Evolutionary conservation across 2,888 invertebrate species (phyloP).

Genomic region (Leucozona laternaria): DNA sequence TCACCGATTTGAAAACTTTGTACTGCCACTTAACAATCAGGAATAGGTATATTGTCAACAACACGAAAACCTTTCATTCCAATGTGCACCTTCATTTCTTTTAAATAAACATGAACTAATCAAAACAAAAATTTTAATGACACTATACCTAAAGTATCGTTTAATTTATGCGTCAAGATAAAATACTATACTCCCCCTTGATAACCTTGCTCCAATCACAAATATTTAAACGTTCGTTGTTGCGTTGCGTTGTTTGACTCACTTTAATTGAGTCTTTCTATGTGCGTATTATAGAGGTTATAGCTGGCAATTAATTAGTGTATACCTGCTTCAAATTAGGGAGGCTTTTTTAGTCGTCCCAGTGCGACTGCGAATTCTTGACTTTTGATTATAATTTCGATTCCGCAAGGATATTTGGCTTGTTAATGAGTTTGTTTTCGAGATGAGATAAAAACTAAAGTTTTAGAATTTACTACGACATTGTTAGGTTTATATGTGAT

Average conservation of each 20-base stretch:
- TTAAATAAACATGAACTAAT: not conserved
- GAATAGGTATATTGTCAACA: not conserved
- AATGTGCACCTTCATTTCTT: not conserved
- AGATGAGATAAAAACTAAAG: constrained; percentile 60
- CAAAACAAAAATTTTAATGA: constrained; percentile 43
- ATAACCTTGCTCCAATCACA: constrained; percentile 58
- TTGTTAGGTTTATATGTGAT: constrained; percentile 39
- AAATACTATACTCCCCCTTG: constrained; percentile 25
- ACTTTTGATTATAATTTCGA: constrained; percentile 48
- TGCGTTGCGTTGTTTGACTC: constrained; percentile 62
- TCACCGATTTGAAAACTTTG: too few species aligned
- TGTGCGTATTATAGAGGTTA: constrained; percentile 36
- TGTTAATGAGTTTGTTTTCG: constrained; percentile 66
- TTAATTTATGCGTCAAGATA: constrained; percentile 59
- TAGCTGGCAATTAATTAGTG: constrained; percentile 64
- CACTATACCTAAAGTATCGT: constrained; percentile 19
- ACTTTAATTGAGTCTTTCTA: constrained; percentile 63
- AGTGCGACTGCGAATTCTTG: not conserved
- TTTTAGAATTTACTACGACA: constrained; percentile 9
- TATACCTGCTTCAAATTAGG: constrained; percentile 4
- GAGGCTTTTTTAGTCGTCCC: not conserved
- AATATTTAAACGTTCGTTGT: constrained; percentile 63
- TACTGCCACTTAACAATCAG: too few species aligned
- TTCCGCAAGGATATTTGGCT: constrained; percentile 60
- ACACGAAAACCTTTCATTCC: not conserved